A percentile compares a stretch with the other conserved stretches of the same genome.
Conservation (phyloP, 92 coral and sea anemone species). For the Zoanthus sansibaricus region DNA sequence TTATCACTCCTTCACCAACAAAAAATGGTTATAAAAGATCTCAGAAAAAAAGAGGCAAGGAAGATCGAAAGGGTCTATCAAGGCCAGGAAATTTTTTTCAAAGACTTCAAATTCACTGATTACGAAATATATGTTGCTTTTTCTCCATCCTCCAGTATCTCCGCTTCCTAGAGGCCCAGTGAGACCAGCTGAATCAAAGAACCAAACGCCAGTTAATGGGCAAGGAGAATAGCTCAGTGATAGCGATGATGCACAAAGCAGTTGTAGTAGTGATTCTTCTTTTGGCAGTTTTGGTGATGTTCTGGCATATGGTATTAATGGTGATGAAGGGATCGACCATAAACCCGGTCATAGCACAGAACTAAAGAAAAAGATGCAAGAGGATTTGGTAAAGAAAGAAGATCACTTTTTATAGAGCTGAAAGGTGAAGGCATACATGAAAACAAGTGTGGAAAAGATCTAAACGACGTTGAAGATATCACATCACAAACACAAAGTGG, state of each 20-base stretch:
- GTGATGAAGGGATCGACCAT: neutral
- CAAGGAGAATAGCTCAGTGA: constrained; percentile 13
- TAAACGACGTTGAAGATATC: neutral
- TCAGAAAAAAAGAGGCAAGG: constrained; percentile 4
- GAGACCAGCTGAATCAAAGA: neutral
- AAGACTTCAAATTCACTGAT: constrained; percentile 10
- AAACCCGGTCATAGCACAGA: neutral
- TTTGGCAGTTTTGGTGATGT: constrained; percentile 29
- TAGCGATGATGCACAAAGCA: neutral
- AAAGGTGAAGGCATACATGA: neutral
- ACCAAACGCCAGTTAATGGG: neutral
- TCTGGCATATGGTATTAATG: constrained; percentile 3
- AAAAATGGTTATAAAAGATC: too few relatives aligned
- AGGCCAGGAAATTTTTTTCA: neutral
- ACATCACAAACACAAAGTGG: neutral
- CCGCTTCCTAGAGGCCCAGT: constrained; percentile 34
- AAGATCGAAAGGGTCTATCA: neutral
- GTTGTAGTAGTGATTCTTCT: constrained; percentile 19
- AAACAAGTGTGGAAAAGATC: neutral
- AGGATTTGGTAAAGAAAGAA: neutral
- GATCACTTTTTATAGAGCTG: neutral
- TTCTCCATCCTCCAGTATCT: constrained; percentile 44
- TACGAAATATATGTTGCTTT: constrained; percentile 26
- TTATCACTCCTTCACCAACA: too few relatives aligned
- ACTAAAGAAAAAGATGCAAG: neutral